Base-by-base conservation (phyloP, 2,888 invertebrate genomes). In the Teleiodes luculella region DNA sequence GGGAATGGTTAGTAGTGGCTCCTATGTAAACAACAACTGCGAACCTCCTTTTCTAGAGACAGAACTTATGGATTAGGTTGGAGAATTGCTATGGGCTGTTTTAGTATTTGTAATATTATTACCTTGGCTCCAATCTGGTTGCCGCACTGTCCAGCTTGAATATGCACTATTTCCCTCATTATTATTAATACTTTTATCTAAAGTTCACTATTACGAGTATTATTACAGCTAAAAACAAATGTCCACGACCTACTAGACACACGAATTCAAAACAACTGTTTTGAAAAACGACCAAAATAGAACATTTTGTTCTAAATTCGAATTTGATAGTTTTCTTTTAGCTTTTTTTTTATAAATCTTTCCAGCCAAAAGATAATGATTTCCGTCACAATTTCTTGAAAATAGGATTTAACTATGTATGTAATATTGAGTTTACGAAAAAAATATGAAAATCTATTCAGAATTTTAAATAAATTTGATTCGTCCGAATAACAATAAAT, bases 121-220 rank as follows among this genome's bases (percentile, higher is more conserved):
- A 88, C 88, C 85, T 89, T 89, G 57, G 88, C 88, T 52, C 88
- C 88, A 58, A 89, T 88, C 72, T 88, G 88, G 65, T 89, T 89
- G 57, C 95, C 95, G 78, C 95, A 95, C 79, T 95, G 95, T 59
- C 95, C 95, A 60, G 93, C 94, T 80, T 95, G 95, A 70, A 95
- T 92, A 71, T 95, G 95, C 56, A 95, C 94, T 72, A 95, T 95
- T 91, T 95, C 95, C 79, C 95, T 92, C 95, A 95, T 95, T 72
- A 76, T 95, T 72, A 76, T 89, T 18, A 8, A 41, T 10, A 67
- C 20, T 11, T 20, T 20, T 16, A 20, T 48, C 54, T 43, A 36
- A 20, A 35, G 24, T 52, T 20, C 10, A 20, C 31, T 31, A 47
- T 24, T 45, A 10, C 16, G 3, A 47, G 16, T 39, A 18, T 16